Conservation (phyloP, 2,888 invertebrate genomes). For the Drosophila diplacantha region DNA sequence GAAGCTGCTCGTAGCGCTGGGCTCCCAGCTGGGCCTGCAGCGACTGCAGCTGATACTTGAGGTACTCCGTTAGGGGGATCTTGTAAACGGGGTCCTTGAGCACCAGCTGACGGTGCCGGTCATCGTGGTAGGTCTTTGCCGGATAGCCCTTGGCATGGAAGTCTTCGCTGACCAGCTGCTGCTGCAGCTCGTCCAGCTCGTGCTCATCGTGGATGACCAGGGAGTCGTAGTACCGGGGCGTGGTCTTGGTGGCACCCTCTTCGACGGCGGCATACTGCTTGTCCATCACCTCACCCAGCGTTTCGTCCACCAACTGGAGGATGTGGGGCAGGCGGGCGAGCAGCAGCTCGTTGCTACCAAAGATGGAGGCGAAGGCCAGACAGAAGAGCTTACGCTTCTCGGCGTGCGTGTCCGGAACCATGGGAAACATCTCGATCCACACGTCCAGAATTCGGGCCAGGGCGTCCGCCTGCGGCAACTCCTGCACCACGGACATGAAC, state of each 20-base stretch:
- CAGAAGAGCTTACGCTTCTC: conserved; percentile 91
- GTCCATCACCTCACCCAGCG: conserved; percentile 87
- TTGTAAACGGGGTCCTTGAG: conserved; percentile 88
- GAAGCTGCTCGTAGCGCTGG: conserved; percentile 85
- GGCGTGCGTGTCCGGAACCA: conserved; percentile 83
- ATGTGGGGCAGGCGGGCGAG: conserved; percentile 86
- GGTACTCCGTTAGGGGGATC: conserved; percentile 85
- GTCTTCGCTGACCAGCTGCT: conserved; percentile 76
- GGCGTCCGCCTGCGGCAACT: conserved; percentile 81
- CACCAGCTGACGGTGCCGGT: conserved; percentile 82
- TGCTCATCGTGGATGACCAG: conserved; percentile 78
- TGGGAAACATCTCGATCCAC: conserved; percentile 88
- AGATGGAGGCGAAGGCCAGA: conserved; percentile 83
- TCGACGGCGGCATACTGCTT: conserved; percentile 79
- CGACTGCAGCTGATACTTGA: conserved; percentile 84
- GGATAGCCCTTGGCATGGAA: conserved; percentile 83
- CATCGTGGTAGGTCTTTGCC: conserved; percentile 84
- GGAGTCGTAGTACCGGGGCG: conserved; percentile 75
- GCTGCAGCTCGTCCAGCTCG: conserved; percentile 73
- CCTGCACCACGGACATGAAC: conserved; percentile 80
- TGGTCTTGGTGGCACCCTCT: conserved; percentile 49
- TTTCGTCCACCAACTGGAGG: conserved; percentile 85
- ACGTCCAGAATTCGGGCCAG: conserved; percentile 85
- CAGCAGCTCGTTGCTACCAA: conserved; percentile 84
- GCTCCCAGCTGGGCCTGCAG: conserved; percentile 86